Base-by-base conservation (phyloP, 92 coral and sea anemone species). In the Parazoanthus atlanticus region DNA sequence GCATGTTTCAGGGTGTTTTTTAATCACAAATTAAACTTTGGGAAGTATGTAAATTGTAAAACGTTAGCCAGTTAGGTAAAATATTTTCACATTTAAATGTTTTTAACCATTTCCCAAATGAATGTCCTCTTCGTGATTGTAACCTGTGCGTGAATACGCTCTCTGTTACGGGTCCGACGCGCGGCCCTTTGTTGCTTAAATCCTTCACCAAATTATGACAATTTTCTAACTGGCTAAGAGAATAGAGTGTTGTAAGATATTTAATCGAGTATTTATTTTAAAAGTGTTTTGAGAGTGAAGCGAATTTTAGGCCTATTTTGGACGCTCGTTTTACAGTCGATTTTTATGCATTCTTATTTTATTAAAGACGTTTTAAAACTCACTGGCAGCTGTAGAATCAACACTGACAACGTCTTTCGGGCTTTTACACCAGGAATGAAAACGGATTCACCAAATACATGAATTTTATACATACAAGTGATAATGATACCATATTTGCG, bases 261-360 rank as follows among this genome's bases (percentile, higher is more conserved):
- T 84, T 84, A 84, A 84, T 84, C 41, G 74, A 71, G 41, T 84
- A 84, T 84, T 84, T 84, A 84, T 84, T 84, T 41, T n/a, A n/a
- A n/a, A 26, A 69, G 29, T 26, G 64, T 26, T 69, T 43, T 28
- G 28, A 67, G 36, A 82, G 67, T 61, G 26, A 69, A 66, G 25
- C 16, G 40, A 49, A n/a, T 19, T 61, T 56, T 83, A 70, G 64
- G 61, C 58, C 12, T 26, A 19, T 47, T 43, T 69, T 36, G 43
- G 43, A 38, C 29, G 32, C 8, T 36, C 28, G 15, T 23, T 61
- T 61, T 19, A 21, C 66, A 56, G 66, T 56, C 23, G 66, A 56
- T 16, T 16, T 0, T 56, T 2, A 16, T 56, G 3, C 23, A 17
- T 16, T 56, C 66, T 16, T n/a, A n/a, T n/a, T n/a, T n/a, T n/a